These are phyloP conservation scores for Caenorhabditis macrosperma DNA, from an alignment of 2,888 invertebrate genomes.

Conservation along the genomic window DNA sequence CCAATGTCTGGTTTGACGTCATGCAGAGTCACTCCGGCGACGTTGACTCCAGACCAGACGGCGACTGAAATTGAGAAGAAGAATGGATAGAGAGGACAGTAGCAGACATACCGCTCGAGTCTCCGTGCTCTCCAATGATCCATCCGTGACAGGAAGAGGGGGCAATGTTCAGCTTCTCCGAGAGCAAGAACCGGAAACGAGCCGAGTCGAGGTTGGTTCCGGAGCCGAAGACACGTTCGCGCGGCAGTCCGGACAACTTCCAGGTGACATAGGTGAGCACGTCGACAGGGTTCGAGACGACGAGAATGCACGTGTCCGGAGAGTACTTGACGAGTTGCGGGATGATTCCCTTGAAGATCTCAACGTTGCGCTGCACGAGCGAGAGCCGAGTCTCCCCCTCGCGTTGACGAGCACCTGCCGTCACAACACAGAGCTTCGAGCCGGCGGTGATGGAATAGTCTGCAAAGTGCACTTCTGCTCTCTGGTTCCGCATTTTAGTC, in stretches of 20 bases:
- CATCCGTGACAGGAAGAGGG: conserved; percentile 92
- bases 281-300: conserved; percentile 84
- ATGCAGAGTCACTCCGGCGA: conserved; percentile 86
- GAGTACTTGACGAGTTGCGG: conserved; percentile 89
- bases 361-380: conserved; percentile 91
- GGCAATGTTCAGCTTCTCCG: conserved; percentile 87
- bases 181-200: conserved; percentile 90
- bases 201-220: conserved; percentile 95
- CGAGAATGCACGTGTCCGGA: conserved; percentile 88
- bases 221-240: conserved; percentile 91
- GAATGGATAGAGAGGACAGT: background rate
- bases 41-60: conserved; percentile 94
- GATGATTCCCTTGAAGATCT: conserved; percentile 87
- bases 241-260: conserved; percentile 92
- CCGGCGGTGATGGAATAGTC: conserved; percentile 85
- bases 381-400: conserved; percentile 91
- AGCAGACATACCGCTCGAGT: conserved; percentile 84
- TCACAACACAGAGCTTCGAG: conserved; percentile 88
- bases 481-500: too few species aligned
- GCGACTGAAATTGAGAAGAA: conserved; percentile 84
- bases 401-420: conserved; percentile 92
- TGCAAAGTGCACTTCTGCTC: conserved; percentile 52
- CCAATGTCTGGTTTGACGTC: conserved; percentile 88
- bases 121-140: conserved; percentile 95
- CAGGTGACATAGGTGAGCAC: conserved; percentile 94